Base-by-base conservation (phyloP, 2,888 invertebrate genomes). In the Craniophora ligustri region DNA sequence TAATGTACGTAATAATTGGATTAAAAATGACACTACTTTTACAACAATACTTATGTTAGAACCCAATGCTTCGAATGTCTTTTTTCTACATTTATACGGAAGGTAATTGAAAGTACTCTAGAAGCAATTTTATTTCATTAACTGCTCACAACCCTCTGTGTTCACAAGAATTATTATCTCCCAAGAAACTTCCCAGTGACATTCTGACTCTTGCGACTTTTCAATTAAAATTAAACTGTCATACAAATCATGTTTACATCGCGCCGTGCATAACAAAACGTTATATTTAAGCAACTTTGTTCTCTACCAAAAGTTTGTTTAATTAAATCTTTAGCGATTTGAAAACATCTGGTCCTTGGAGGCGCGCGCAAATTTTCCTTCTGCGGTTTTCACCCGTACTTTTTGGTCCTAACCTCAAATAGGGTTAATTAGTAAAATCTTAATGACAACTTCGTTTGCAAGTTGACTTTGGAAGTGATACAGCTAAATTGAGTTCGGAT, bases 291-390 rank as follows among this genome's bases (percentile, higher is more conserved):
- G 73, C 72, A 80, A 80, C 78, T 82, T 76, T 60, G 75, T 76
- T 69, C 71, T 55, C 69, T 49, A 36, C 59, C 47, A 41, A 66
- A 83, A 86, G 75, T 87, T 86, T 75, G 74, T 84, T 85, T 86
- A 87, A 87, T 87, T 87, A 87, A 87, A 86, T 87, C 85, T 83
- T 75, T 65, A 73, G 73, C 79, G 82, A 79, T 87, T 86, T 80
- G 77, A 82, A 85, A 86, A 82, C 87, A 87, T 84, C 85, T 86
- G 85, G 81, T 67, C 72, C 78, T 64, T 41, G 62, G 61, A 59
- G 58, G 61, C 59, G 48, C 28, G 46, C 32, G 18, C 31, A n/a
- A 79, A 79, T 77, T 77, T 72, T 70, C 72, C 72, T 74, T 70
- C 66, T 59, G 78, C 61, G 78, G 75, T 67, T 73, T 75, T 69